These are phyloP conservation scores for Lepus oiostolus DNA, from an alignment of 2,797 vertebrate genomes.

Conservation along the genomic window DNA sequence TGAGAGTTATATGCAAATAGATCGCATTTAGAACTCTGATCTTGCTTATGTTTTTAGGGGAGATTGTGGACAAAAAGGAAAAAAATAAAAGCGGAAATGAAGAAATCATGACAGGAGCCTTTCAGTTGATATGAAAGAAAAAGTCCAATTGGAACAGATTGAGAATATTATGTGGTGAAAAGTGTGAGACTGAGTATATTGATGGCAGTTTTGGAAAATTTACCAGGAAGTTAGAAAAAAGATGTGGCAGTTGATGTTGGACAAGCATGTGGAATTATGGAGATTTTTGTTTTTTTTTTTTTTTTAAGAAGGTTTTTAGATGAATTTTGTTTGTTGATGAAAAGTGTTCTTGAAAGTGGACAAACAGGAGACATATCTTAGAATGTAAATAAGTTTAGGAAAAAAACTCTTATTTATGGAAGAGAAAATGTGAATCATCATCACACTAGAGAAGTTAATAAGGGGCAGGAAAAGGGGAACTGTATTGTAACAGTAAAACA, in stretches of 20 bases:
- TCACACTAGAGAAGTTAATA: background rate
- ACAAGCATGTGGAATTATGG: background rate
- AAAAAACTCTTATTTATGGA: background rate
- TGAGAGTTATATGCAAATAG: background rate
- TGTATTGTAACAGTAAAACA: background rate
- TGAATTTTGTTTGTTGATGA: background rate
- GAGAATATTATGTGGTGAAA: background rate
- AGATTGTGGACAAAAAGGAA: background rate
- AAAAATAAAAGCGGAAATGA: background rate
- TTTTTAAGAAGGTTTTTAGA: background rate
- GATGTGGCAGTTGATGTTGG: background rate
- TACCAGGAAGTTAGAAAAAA: background rate
- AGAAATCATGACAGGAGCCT: background rate
- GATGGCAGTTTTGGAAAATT: background rate
- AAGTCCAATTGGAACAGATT: background rate
- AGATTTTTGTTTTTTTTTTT: background rate
- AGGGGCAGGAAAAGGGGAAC: background rate
- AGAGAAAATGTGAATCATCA: background rate
- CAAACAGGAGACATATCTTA: background rate
- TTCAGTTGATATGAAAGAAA: background rate
- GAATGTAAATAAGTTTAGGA: conserved; percentile 13
- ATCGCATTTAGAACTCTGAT: background rate
- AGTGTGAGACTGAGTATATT: background rate
- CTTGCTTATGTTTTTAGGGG: background rate
- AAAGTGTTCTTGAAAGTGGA: background rate